Evolutionary conservation across 1,140 invertebrate species (phyloP), one percentile per base, ranked within the genome.

Genomic region (Drosophila jambulina): DNA sequence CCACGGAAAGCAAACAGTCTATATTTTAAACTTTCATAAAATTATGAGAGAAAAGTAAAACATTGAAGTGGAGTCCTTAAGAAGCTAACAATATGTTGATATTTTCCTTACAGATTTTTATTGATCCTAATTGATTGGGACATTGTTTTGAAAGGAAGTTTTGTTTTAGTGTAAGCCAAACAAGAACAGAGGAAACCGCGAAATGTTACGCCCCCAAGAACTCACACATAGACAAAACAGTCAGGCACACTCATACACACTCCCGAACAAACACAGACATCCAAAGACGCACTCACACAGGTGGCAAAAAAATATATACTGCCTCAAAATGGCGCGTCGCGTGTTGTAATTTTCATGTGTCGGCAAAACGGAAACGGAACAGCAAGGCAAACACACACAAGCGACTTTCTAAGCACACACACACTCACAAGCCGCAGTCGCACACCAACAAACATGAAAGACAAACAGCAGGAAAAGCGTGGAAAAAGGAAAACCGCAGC

Each of bases 281-380:
- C 21, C 23, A 42, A 34, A 19, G 60, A 34, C 25, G 38, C 45
- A 75, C 46, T 62, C 65, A 77, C 65, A 81, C 67, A 81, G 61
- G 72, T 78, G 54, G 34, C 64, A 60, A 27, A 58, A 67, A 53
- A 62, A 80, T 78, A 58, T 74, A 70, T 78, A 75, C 60, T 63
- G 74, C 49, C 46, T 81, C 42, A 59, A 56, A 80, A 59, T 78
- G 48, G 54, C 59, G 69, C 54, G 61, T 67, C 58, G 27, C 53
- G 34, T 60, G 54, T 46, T 71, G 75, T 80, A 78, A 79, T 72
- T 79, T 79, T 79, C 59, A 69, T 78, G 65, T 64, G 76, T 78
- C 43, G 75, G 34, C 72, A 61, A 61, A 79, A 72, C 65, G 75
- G 75, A 78, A 78, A 67, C 61, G 56, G 65, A 78, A 70, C 19